Conservation (phyloP, 2,113 vertebrate species). For the Dunckerocampus dactyliophorus region DNA sequence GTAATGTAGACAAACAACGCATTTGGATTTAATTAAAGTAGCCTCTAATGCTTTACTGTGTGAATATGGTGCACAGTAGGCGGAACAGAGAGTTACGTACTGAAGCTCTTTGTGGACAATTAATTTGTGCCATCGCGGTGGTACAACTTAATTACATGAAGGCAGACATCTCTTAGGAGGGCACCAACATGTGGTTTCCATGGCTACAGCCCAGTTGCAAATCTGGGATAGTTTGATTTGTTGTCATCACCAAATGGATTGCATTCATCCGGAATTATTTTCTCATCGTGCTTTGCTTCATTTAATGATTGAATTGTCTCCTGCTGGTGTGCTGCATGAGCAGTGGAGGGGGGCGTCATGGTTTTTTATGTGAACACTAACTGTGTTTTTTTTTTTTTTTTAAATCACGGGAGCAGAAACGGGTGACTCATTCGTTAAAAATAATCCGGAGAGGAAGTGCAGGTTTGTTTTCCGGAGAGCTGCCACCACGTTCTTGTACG, state of each 20-base stretch:
- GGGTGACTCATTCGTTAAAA: neutral
- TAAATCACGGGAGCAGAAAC: too few relatives aligned
- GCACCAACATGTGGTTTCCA: slow-evolving; percentile 50
- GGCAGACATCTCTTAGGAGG: slow-evolving; percentile 16
- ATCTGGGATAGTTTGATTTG: slow-evolving; percentile 25
- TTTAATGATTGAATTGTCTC: slow-evolving; percentile 17
- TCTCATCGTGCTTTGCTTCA: slow-evolving; percentile 16
- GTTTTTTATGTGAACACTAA: slow-evolving; percentile 1
- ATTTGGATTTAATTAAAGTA: neutral
- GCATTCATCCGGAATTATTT: slow-evolving; percentile 14
- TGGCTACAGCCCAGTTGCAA: slow-evolving; percentile 44
- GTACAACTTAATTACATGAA: slow-evolving; percentile 37
- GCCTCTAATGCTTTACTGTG: neutral
- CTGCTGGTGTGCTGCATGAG: neutral
- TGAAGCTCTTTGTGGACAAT: slow-evolving; percentile 1
- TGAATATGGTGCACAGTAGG: neutral
- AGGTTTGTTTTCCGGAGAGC: too few relatives aligned
- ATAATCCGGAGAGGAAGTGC: too few relatives aligned
- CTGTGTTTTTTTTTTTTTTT: too few relatives aligned
- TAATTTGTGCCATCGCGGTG: slow-evolving; percentile 25
- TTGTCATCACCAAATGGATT: neutral
- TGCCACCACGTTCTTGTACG: too few relatives aligned
- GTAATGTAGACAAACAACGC: neutral
- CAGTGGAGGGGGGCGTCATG: neutral
- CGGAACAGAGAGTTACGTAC: neutral